A percentile compares a stretch with the other conserved stretches of the same genome.
Conservation (phyloP, 2,113 vertebrate genomes). For the Sciurus niger region DNA sequence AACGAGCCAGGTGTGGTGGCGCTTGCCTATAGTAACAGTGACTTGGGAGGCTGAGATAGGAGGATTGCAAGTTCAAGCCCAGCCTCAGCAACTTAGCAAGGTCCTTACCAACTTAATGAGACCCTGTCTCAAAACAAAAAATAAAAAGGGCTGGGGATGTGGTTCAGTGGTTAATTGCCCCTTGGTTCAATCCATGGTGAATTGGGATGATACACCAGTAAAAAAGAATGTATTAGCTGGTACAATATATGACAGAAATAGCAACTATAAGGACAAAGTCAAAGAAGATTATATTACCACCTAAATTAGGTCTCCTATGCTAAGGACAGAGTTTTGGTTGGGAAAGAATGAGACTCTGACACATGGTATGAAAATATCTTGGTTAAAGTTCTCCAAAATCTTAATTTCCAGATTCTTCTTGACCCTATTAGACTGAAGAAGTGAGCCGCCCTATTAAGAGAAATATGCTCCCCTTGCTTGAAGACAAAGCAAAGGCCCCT, state of each 20-base stretch:
- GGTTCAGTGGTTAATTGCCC: too few relatives aligned
- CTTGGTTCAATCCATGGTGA: not conserved
- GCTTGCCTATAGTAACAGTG: too few relatives aligned
- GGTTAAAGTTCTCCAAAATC: not conserved
- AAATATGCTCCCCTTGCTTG: not conserved
- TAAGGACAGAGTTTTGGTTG: not conserved
- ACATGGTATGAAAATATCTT: not conserved
- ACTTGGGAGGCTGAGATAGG: too few relatives aligned
- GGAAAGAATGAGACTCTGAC: not conserved
- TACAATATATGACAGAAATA: not conserved
- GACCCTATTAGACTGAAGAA: not conserved
- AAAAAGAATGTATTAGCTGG: not conserved
- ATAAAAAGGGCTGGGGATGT: too few relatives aligned
- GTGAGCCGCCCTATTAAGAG: not conserved
- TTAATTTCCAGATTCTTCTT: conserved; percentile 14
- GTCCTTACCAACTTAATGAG: too few relatives aligned
- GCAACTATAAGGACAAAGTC: conserved; percentile 7
- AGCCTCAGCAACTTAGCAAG: too few relatives aligned
- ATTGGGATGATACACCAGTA: not conserved
- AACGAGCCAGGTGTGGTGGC: too few relatives aligned
- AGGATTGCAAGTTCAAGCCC: too few relatives aligned
- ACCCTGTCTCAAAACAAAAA: too few relatives aligned
- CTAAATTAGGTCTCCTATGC: not conserved
- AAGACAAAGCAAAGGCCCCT: not conserved
- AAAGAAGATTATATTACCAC: not conserved